A percentile compares a stretch with the other conserved stretches of the same genome.
These are phyloP conservation scores for Chaetophractus vellerosus DNA, from an alignment of 2,797 vertebrate species.

Conservation along the genomic window DNA sequence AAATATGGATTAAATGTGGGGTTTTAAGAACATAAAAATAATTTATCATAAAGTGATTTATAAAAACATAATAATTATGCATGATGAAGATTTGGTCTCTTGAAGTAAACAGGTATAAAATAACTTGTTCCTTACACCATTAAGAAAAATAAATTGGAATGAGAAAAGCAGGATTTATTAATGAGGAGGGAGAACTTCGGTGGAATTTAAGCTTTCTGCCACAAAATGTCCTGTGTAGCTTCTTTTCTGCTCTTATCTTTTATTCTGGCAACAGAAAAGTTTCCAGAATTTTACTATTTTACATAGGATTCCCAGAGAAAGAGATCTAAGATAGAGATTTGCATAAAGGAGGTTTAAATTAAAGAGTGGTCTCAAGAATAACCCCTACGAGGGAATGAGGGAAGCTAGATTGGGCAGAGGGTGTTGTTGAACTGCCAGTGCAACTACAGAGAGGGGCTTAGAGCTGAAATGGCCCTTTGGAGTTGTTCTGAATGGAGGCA, in stretches of 20 bases:
- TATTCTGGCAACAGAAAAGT: neutral
- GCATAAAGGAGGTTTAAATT: constrained; percentile 24
- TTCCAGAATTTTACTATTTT: neutral
- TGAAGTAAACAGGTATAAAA: constrained; percentile 23
- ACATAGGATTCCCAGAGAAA: neutral
- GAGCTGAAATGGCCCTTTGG: neutral
- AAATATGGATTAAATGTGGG: neutral
- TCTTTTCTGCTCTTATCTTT: neutral
- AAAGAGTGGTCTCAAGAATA: neutral
- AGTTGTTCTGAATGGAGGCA: neutral
- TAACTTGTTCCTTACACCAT: neutral
- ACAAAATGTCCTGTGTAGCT: neutral
- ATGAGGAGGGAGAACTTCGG: neutral
- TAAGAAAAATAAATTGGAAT: constrained; percentile 5
- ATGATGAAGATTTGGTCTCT: neutral
- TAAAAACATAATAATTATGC: neutral
- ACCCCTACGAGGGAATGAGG: neutral
- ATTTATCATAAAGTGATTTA: neutral
- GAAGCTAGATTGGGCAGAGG: neutral
- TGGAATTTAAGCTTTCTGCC: neutral
- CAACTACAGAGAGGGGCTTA: neutral
- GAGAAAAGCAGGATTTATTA: neutral
- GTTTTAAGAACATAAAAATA: constrained; percentile 28
- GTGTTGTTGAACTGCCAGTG: neutral
- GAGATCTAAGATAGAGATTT: neutral